phyloP scores from a whole-genome alignment of 2,888 invertebrate genomes.

The Argyresthia albistria region DNA sequence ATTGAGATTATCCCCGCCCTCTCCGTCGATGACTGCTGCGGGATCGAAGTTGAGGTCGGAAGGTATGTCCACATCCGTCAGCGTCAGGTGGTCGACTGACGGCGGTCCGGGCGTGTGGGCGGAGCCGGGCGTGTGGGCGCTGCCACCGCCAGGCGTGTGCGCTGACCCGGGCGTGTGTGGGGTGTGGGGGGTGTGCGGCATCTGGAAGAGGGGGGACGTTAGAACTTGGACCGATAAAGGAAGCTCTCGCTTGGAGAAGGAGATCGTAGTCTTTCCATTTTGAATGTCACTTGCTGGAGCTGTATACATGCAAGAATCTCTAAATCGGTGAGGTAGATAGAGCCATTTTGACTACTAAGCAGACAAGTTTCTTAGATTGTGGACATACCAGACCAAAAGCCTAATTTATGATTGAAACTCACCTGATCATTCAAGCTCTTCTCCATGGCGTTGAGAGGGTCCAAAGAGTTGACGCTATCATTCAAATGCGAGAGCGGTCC shows the following conservation, averaged over 20 bases:
- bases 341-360: too few species aligned
- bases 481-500: constrained; percentile 87
- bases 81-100: constrained; percentile 80
- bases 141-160: constrained; percentile 81
- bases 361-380: too few species aligned
- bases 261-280: too few species aligned
- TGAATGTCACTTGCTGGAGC: too few species aligned
- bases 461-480: constrained; percentile 90
- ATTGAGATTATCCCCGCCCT: constrained; percentile 91
- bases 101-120: constrained; percentile 85
- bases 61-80: constrained; percentile 83
- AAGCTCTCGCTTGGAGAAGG: too few species aligned
- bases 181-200: constrained; percentile 79
- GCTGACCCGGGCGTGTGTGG: constrained; percentile 86
- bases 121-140: constrained; percentile 79
- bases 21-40: constrained; percentile 92
- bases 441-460: constrained; percentile 94
- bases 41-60: constrained; percentile 95
- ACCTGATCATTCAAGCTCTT: constrained; percentile 93
- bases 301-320: too few species aligned
- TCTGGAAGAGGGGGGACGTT: constrained; percentile 47
- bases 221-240: too few species aligned
- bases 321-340: too few species aligned
- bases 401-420: constrained; percentile 10
- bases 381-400: too few species aligned